Base-by-base conservation (phyloP, 2,888 invertebrate species). In the Dione vanillae region DNA sequence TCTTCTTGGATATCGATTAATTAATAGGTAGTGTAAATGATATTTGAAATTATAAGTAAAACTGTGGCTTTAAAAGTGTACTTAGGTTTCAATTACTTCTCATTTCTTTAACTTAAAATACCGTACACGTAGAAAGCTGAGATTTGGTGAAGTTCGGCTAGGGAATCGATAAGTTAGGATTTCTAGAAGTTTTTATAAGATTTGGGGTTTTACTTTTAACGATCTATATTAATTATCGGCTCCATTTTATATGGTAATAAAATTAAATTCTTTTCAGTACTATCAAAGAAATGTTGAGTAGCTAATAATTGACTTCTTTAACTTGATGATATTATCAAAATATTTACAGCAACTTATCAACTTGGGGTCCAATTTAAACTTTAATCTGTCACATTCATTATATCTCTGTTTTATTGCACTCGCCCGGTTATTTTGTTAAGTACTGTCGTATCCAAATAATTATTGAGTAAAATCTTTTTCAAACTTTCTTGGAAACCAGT, bases 321-420 rank as follows among this genome's bases (percentile, higher is more conserved):
- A 67, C 47, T 61, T 54, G 61, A 52, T 52, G 65, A 71, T 70
- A 14, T 70, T 70, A 72, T 72, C 72, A 65, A 70, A 67, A 74
- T 70, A 72, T 74, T 74, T 74, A 72, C 65, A 72, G 65, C 67
- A 51, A 72, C 72, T 52, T 56, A 70, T 72, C 74, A 66, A 70
- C 68, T 64, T 52, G 43, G 51, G 51, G 61, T 61, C 72, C 62
- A 56, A 68, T 70, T 74, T 65, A 67, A 54, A 72, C 52, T 68
- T 69, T 72, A 70, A 67, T 70, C 20, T 70, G 68, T 70, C 66
- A 66, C 67, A 69, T 64, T 72, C 64, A 68, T 74, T 65, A 65
- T 72, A 59, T 70, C 51, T 72, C 54, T 67, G 49, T 65, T 62
- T 70, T 67, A 70, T 65, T 72, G 58, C 67, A 67, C 67, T 71